Base-by-base conservation (phyloP, 92 coral and sea anemone species). In the Isaurus tuberculatus region DNA sequence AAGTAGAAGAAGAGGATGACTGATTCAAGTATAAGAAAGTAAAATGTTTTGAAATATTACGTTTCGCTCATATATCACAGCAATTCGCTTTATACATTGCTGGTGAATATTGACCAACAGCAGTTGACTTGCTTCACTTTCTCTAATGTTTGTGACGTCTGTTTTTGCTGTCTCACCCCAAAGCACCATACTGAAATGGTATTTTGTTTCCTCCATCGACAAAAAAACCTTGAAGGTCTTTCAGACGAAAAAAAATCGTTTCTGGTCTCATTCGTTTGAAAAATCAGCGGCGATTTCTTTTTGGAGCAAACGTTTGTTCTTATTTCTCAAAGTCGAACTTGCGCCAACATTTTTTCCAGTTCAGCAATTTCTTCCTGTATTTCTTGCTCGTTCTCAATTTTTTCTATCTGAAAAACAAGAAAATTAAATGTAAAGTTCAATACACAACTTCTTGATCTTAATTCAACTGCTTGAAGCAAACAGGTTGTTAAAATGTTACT, bases 341-440 rank as follows among this genome's bases (percentile, higher is more conserved):
- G 89, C 22, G 88, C 64, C 40, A 87, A 58, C 13, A 85, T 37
- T 2, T 83, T 58, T 80, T 93, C 91, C 13, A 91, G 67, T 80
- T 92, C 94, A 14, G 83, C 36, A 8, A 92, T 92, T 67, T 92
- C 97, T 29, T 74, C 86, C 29, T 86, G n/a, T 23, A 84, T 61
- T 51, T 89, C 94, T n/a, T 87, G 79, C 46, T 91, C 95, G 51
- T 77, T 75, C 43, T 83, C 65, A 70, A 93, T 70, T 79, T 93
- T 95, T 69, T 89, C 84, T 48, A 91, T 81, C 95, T 91, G 84
- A 17, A 68, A 72, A 73, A 37, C 37, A 49, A 20, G 15, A 15
- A 1, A 49, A 17, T 17, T 20, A 15, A 16, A 10, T 22, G 22
- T 28, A 2, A 8, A 13, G 22, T 13, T 22, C 19, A 8, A 13